Base-by-base conservation (phyloP, 2,113 vertebrate genomes). In the Danio rerio region DNA sequence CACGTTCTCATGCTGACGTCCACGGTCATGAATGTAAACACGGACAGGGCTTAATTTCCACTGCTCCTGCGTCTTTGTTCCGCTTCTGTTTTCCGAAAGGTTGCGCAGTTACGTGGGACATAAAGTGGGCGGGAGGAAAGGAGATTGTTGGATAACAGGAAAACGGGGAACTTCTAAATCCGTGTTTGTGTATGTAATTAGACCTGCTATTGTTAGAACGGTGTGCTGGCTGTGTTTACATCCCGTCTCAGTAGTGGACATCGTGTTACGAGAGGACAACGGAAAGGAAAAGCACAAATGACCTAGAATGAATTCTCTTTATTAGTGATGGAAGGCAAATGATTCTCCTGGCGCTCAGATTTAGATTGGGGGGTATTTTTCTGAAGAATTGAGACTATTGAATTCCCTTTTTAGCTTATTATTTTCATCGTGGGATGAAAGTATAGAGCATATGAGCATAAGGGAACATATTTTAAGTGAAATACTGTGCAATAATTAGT, bases 1-100 rank as follows among this genome's bases (percentile, higher is more conserved):
- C 18, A 21, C 40, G 7, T 56, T 80, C 82, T 73, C 3, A 21
- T 21, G 3, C 86, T 93, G 92, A 94, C 92, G 91, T 94, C 91
- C 92, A 87, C 84, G 5, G 62, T 7, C n/a, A 65, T 85, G 89
- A 91, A 89, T 91, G 91, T 92, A 87, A 93, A 93, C 90, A 93
- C 56, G 88, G 88, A 88, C 84, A 80, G 78, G 90, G 88, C 86
- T 88, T 87, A 88, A 84, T 83, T 88, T 75, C 86, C 18, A 59
- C 85, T 87, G 83, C 88, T 89, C 86, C 90, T 86, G 87, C 86
- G 49, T 89, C 81, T 73, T 80, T 75, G 82, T 85, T 82, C 86
- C 70, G 52, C 66, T 56, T 59, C 70, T 78, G 86, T 69, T 82
- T 65, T 81, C 76, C 52, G 45, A 83, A 65, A 49, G 77, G 62